Evolutionary conservation across 2,113 vertebrate genomes (phyloP).

Genomic region (Xyrauchen texanus): DNA sequence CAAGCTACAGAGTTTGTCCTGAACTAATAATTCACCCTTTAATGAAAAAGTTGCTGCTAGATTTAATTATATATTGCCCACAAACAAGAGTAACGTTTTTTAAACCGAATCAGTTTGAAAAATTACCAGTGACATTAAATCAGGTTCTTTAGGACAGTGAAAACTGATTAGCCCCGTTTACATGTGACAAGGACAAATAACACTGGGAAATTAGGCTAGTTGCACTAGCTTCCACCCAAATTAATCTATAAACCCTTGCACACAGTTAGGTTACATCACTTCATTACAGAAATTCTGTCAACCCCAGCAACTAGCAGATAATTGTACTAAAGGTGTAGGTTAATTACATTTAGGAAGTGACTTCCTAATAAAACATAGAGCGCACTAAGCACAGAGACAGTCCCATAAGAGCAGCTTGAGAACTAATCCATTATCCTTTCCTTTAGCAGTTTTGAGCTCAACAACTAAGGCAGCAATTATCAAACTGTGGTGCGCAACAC

Average conservation of each 20-base stretch:
- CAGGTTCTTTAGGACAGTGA: constrained; percentile 14
- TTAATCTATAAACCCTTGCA: not conserved
- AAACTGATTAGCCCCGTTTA: constrained; percentile 18
- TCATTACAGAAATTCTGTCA: not conserved
- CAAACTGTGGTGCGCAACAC: not conserved
- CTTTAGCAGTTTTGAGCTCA: no score
- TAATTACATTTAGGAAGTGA: not conserved
- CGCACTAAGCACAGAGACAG: not conserved
- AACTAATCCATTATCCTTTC: no score
- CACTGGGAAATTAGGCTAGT: constrained; percentile 5
- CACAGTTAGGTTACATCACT: not conserved
- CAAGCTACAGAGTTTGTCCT: not conserved
- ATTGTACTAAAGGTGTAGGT: not conserved
- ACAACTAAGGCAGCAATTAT: not conserved
- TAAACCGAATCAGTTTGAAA: not conserved
- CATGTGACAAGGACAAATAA: not conserved
- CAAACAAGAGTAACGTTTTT: not conserved
- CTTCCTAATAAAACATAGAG: no score
- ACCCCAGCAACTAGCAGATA: not conserved
- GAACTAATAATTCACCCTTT: constrained; percentile 1
- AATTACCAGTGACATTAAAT: constrained; percentile 21
- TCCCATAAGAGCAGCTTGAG: not conserved
- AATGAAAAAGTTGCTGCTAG: constrained; percentile 15
- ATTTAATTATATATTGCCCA: not conserved
- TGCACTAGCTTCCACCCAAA: not conserved